Evolutionary conservation across 2,797 vertebrate genomes (phyloP).

Genomic region (Triplophysa yarkandensis): DNA sequence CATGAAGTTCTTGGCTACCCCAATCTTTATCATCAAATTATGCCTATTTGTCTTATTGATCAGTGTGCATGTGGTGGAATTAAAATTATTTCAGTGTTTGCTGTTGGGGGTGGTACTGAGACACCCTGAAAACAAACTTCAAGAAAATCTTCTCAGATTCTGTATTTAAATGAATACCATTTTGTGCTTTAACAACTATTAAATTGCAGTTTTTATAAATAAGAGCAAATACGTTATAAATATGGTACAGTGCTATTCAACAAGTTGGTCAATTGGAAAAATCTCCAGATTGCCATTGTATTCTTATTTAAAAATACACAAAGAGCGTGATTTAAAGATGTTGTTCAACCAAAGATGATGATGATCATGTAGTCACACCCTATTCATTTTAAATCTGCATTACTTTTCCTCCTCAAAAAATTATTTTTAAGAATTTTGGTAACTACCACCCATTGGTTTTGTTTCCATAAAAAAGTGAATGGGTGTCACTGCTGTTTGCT

Average conservation of each 20-base stretch:
- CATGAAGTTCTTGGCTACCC: slow-evolving; percentile 70
- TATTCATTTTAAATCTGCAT: no score
- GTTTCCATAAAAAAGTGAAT: no score
- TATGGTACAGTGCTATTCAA: background rate
- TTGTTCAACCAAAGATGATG: no score
- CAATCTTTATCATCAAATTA: slow-evolving; percentile 71
- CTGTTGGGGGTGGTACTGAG: background rate
- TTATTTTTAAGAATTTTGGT: no score
- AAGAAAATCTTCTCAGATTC: background rate
- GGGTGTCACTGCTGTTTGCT: no score
- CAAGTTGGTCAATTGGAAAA: background rate
- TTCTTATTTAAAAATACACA: no score
- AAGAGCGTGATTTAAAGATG: no score
- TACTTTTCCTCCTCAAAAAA: no score
- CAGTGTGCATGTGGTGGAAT: slow-evolving; percentile 63
- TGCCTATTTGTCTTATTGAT: slow-evolving; percentile 79
- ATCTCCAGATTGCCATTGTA: background rate
- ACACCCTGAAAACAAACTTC: background rate
- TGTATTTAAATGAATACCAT: background rate
- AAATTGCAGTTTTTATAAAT: no score
- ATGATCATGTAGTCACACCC: no score
- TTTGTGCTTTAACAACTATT: no score
- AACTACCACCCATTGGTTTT: no score
- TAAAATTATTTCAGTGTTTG: slow-evolving; percentile 48
- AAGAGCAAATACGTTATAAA: background rate